Conservation (phyloP, 2,888 invertebrate genomes). For the Aleiodes testaceus region DNA sequence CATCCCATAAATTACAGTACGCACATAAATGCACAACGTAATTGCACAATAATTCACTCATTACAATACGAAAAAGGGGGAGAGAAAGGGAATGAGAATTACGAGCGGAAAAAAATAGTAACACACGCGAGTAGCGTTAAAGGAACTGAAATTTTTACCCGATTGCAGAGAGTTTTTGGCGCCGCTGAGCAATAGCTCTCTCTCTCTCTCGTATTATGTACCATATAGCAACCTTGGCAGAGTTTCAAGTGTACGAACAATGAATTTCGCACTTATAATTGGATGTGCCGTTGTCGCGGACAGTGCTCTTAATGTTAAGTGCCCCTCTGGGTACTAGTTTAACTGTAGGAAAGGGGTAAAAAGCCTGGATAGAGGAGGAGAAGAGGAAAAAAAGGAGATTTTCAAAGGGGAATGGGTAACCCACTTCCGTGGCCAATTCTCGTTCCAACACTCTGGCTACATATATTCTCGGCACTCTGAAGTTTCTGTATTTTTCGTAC, state of each 20-base stretch:
- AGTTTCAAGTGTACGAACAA: constrained; percentile 58
- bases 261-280: constrained; percentile 70
- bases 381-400: constrained; percentile 42
- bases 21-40: too few relatives aligned
- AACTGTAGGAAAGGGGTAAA: constrained; percentile 23
- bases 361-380: constrained; percentile 31
- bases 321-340: constrained; percentile 48
- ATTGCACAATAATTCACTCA: too few relatives aligned
- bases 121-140: constrained; percentile 25
- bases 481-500: constrained; percentile 23
- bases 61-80: too few relatives aligned
- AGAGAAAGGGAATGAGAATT: too few relatives aligned
- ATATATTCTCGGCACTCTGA: constrained; percentile 45
- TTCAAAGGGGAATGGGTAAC: constrained; percentile 27
- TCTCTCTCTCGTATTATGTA: constrained; percentile 31
- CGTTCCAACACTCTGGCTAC: constrained; percentile 44
- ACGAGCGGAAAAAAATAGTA: neutral
- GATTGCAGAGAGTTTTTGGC: constrained; percentile 49
- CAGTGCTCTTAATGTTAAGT: constrained; percentile 65
- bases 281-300: constrained; percentile 66
- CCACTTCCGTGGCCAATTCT: constrained; percentile 49
- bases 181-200: constrained; percentile 46
- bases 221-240: constrained; percentile 42
- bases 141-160: constrained; percentile 42
- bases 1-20: too few relatives aligned